Percentiles rank a stretch among this genome's conserved stretches.
Conservation (phyloP, 2,113 vertebrate species). For the Centropus bengalensis region DNA sequence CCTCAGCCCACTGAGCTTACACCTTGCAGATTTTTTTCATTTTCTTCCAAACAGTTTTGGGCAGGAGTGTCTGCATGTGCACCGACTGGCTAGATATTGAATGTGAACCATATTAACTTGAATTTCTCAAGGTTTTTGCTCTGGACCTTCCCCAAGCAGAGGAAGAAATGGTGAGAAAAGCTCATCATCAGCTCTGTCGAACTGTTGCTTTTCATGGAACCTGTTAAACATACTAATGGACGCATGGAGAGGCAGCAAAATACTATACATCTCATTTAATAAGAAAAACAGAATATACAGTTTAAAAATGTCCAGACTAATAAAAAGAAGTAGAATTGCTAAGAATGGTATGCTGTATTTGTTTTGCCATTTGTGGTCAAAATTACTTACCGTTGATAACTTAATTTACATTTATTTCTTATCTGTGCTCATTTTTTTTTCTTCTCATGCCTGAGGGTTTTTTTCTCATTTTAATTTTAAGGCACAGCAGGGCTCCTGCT, state of each 20-base stretch:
- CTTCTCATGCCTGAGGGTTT: not conserved
- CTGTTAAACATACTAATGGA: not conserved
- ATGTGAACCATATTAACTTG: not conserved
- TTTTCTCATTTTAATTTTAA: slow-evolving; percentile 50
- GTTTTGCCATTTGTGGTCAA: slow-evolving; percentile 8
- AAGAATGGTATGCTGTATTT: not conserved
- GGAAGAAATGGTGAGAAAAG: not conserved
- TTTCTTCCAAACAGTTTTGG: not conserved
- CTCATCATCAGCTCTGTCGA: not conserved
- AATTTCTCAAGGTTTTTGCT: not conserved
- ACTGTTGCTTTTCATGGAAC: not conserved
- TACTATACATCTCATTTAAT: not conserved
- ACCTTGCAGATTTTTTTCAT: not conserved
- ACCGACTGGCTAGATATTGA: not conserved
- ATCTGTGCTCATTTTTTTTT: not conserved
- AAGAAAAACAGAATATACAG: not conserved
- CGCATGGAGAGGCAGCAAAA: not conserved
- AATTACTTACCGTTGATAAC: slow-evolving; percentile 24
- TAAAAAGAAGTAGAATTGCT: not conserved
- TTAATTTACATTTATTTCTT: slow-evolving; percentile 46
- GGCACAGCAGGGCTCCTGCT: slow-evolving; percentile 45
- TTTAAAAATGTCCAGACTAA: not conserved
- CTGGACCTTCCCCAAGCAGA: accelerated
- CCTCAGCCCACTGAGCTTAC: not conserved
- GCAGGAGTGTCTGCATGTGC: not conserved